A percentile compares a stretch with the other conserved stretches of the same genome.
Conservation (phyloP, 2,888 invertebrate species). For the Sympetrum striolatum region DNA sequence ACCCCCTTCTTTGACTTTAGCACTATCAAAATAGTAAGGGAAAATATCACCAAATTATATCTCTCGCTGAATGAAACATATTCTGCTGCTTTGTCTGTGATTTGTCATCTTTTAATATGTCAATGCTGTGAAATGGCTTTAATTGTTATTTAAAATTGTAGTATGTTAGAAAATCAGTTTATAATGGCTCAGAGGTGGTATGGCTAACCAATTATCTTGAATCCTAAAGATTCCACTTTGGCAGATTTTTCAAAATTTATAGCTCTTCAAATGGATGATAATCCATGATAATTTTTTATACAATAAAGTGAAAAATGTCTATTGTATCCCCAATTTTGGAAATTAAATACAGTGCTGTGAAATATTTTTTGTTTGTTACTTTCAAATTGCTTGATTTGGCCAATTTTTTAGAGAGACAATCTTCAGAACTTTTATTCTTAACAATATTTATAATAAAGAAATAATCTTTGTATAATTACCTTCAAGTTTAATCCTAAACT, state of each 20-base stretch:
- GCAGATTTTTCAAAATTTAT: background rate
- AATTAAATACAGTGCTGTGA: slow-evolving; percentile 33
- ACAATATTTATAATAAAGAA: no score
- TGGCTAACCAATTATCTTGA: background rate
- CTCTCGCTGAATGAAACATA: background rate
- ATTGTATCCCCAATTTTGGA: slow-evolving; percentile 8
- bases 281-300: slow-evolving; percentile 33
- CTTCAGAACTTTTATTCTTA: background rate
- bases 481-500: no score
- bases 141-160: background rate
- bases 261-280: background rate
- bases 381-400: background rate
- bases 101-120: background rate
- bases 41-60: background rate
- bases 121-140: background rate
- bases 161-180: background rate
- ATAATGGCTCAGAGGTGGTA: background rate
- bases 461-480: no score
- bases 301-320: slow-evolving; percentile 26
- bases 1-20: background rate
- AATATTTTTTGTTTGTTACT: slow-evolving; percentile 4
- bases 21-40: background rate
- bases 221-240: background rate
- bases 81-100: background rate
- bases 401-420: background rate